Evolutionary conservation across 2,797 vertebrate genomes (phyloP).

Genomic region (Neosilurus mollespiculum): DNA sequence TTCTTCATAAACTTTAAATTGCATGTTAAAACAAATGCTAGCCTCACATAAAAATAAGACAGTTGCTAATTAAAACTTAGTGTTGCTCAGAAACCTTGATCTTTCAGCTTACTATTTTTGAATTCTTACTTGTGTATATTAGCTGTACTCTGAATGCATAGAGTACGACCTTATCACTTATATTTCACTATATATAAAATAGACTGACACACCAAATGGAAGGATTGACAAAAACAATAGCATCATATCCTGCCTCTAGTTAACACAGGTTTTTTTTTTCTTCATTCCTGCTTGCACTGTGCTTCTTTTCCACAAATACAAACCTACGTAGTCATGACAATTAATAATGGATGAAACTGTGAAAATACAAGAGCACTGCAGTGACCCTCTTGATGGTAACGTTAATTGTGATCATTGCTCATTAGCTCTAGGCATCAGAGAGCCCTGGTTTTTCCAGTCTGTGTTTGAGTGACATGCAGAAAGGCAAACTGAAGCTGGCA

Average conservation of each 20-base stretch:
- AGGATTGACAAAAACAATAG: background rate
- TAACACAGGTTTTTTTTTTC: background rate
- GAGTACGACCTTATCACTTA: background rate
- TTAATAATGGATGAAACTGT: slow-evolving; percentile 10
- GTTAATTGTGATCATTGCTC: slow-evolving; percentile 58
- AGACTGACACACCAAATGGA: background rate
- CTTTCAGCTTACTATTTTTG: background rate
- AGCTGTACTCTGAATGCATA: background rate
- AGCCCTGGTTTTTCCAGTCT: slow-evolving; percentile 25
- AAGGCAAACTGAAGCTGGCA: slow-evolving; percentile 52
- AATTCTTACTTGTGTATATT: background rate
- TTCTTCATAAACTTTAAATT: slow-evolving; percentile 24
- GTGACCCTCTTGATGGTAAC: slow-evolving; percentile 43
- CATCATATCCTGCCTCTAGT: background rate
- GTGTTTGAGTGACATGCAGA: slow-evolving; percentile 52
- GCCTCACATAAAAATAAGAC: slow-evolving; percentile 23
- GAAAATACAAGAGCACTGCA: slow-evolving; percentile 26
- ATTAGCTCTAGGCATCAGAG: slow-evolving; percentile 49
- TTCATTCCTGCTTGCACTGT: background rate
- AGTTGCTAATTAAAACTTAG: slow-evolving; percentile 24
- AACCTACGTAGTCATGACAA: background rate
- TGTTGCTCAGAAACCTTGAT: slow-evolving; percentile 13
- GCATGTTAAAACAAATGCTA: slow-evolving; percentile 17
- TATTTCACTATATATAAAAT: background rate
- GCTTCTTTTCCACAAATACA: background rate